phyloP scores from a whole-genome alignment of 2,797 vertebrate genomes.

The Mus caroli region DNA sequence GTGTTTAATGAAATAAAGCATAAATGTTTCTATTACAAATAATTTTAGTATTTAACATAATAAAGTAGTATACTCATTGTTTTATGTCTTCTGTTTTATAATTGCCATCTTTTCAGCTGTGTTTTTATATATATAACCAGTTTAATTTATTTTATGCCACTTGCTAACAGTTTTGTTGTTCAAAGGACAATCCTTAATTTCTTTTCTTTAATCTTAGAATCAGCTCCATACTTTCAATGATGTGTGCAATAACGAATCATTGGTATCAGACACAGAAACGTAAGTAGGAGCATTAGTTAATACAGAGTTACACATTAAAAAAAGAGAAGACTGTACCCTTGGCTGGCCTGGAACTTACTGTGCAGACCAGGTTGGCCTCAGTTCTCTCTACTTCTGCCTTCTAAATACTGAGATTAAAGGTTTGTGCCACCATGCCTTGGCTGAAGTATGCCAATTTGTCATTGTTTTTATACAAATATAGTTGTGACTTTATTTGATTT shows the following conservation, averaged over 20 bases:
- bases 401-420: background rate
- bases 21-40: constrained; percentile 20
- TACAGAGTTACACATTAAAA: background rate
- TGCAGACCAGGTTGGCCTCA: background rate
- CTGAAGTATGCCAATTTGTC: background rate
- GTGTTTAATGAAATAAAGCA: constrained; percentile 33
- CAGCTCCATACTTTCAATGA: constrained; percentile 99
- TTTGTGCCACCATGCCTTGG: background rate
- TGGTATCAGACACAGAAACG: constrained; percentile 99
- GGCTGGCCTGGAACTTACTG: background rate
- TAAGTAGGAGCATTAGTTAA: constrained; percentile 90
- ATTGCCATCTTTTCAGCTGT: constrained; percentile 51
- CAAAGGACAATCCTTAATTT: constrained; percentile 68
- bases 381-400: background rate
- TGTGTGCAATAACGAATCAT: constrained; percentile 99
- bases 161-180: constrained; percentile 13
- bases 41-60: constrained; percentile 51
- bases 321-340: background rate
- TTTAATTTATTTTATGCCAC: constrained; percentile 47
- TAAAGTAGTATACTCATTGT: constrained; percentile 33
- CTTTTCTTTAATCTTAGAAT: constrained; percentile 92
- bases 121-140: background rate
- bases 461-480: constrained; percentile 50
- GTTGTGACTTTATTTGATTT: constrained; percentile 57
- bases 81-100: constrained; percentile 35